Evolutionary conservation across 35 echinoderm and acorn worm species (phyloP), one percentile per base, ranked within the genome.

Genomic region (Anneissia japonica): DNA sequence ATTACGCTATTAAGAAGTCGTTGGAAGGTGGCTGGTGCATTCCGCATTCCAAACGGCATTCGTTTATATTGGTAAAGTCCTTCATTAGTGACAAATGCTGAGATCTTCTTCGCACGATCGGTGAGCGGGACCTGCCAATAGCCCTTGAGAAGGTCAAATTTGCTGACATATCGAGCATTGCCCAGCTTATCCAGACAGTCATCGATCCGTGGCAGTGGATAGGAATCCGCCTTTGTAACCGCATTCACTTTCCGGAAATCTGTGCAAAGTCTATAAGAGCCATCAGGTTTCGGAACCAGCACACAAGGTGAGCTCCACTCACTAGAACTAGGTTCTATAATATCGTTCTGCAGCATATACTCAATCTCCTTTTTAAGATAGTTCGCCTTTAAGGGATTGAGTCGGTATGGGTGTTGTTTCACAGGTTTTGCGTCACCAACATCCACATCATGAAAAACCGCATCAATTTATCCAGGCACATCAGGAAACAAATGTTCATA

Each of bases 11-110:
- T 89, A 4, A 82, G 84, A n/a, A 95, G 34, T 55, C 89, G 55
- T 45, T 95, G 90, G 74, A 96, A 96, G 0, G 93, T 96, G 9
- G 84, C 87, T 3, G 93, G 90, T 10, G 93, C 75, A 87, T 96
- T 96, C 35, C 85, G 79, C 86, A 96, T 83, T 19, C 82, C 90
- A 81, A 97, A 97, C 16, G 94, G 89, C 86, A 95, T 88, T 32
- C 88, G 89, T 30, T 77, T 81, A 72, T 84, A 91, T 32, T 88
- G 82, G 39, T 37, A 95, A 16, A 89, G 46, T 3, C 82, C 86
- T 0, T 89, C 75, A 34, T 81, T 82, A 30, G 93, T 95, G 23
- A 46, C 55, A 38, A 95, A 91, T 3, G 82, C 82, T 13, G 40
- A 55, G 17, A 64, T 46, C 26, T 84, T 26, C 33, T 51, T 56